Evolutionary conservation across 2,113 vertebrate species (phyloP), one percentile per base, ranked within the genome.

Genomic region (Globicephala melas): DNA sequence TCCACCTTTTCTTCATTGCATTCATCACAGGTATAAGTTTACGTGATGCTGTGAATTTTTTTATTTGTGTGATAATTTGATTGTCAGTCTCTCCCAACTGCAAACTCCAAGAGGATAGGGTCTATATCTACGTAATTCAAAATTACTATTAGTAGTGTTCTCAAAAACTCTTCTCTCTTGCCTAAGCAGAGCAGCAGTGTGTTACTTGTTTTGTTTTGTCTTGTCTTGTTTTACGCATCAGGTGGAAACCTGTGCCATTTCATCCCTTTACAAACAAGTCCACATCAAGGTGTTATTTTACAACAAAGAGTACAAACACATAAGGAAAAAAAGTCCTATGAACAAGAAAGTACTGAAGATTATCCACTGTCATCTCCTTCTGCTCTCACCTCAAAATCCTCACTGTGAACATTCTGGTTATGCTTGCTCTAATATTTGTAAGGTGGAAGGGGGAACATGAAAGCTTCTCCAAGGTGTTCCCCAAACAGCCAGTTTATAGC

Each of bases 401-500:
- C 41, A 50, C 28, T 93, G 2, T 47, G 89, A 93, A 89, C 60
- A 21, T 74, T 76, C n/a, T 58, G 60, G 71, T 70, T 97, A 65
- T 76, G 28, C 50, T 84, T 89, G 23, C 60, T 95, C 28, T 91
- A 55, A 84, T 89, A 95, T 97, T 96, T 94, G 53, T 71, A 95
- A 92, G 79, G 13, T 74, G 21, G 60, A 93, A 95, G 50, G 33
- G 21, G 31, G 36, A 14, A 94, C 76, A 85, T 81, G 36, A 82
- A 94, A 89, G n/a, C 4, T 89, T 97, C 93, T 91, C 81, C 85
- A 93, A 20, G 70, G 50, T 88, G 23, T 91, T 96, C 53, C 81
- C 85, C 94, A 96, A 96, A 89, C 28, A 86, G 23, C 44, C 58
- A 70, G 31, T 96, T 87, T 96, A 96, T 82, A 93, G 68, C 70